Conservation (phyloP, 2,797 vertebrate species). For the Lates japonicus region DNA sequence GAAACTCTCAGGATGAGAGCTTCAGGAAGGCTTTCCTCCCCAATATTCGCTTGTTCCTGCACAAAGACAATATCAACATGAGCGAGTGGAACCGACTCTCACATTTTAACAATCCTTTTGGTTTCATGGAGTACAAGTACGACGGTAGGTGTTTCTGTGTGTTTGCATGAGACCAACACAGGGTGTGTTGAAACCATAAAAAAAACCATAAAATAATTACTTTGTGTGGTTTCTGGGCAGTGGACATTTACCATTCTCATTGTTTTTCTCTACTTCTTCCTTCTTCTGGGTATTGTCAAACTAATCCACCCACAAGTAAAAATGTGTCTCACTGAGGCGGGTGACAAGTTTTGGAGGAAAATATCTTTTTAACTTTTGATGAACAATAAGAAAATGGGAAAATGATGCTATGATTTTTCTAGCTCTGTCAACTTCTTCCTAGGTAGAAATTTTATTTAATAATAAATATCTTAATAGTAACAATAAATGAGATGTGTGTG, state of each 20-base stretch:
- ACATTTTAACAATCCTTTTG: conserved; percentile 91
- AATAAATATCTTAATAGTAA: too few relatives aligned
- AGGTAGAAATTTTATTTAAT: too few relatives aligned
- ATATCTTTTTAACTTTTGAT: too few relatives aligned
- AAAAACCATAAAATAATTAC: not conserved
- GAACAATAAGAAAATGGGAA: too few relatives aligned
- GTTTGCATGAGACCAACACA: not conserved
- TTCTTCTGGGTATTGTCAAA: not conserved
- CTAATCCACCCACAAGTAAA: not conserved
- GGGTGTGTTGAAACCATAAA: not conserved
- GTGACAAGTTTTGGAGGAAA: too few relatives aligned
- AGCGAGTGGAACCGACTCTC: conserved; percentile 90
- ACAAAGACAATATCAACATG: conserved; percentile 82
- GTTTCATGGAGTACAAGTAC: conserved; percentile 90
- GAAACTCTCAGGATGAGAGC: conserved; percentile 78
- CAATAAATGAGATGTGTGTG: too few relatives aligned
- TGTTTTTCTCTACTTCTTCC: too few relatives aligned
- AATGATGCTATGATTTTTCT: too few relatives aligned
- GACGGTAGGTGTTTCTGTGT: conserved; percentile 74
- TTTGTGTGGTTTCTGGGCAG: not conserved
- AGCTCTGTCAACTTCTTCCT: too few relatives aligned
- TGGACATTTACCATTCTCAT: too few relatives aligned
- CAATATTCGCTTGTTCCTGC: conserved; percentile 88
- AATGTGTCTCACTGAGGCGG: not conserved
- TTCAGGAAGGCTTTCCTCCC: conserved; percentile 86